These are phyloP conservation scores for Enchytraeus crypticus DNA, from an alignment of 2,888 invertebrate species.

Conservation along the genomic window DNA sequence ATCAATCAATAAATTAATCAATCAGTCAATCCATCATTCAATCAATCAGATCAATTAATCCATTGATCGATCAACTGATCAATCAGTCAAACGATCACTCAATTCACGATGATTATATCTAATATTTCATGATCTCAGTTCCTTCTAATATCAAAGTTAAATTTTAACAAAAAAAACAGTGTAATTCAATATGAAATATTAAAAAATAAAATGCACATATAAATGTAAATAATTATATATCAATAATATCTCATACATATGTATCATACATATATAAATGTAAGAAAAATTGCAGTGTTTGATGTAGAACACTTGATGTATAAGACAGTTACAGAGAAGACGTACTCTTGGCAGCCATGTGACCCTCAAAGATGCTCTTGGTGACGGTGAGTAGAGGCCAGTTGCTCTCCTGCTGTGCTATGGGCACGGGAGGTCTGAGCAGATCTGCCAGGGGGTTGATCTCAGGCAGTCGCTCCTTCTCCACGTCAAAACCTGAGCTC, in stretches of 20 bases:
- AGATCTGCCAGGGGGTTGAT: conserved; percentile 67
- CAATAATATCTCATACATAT: neutral
- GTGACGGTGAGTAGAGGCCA: conserved; percentile 94
- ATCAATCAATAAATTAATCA: no score
- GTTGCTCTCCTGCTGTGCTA: conserved; percentile 79
- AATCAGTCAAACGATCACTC: no score
- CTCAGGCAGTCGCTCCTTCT: conserved; percentile 57
- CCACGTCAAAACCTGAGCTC: conserved; percentile 57
- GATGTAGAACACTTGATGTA: neutral
- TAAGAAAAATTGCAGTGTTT: no score
- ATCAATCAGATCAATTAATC: no score
- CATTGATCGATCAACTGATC: no score
- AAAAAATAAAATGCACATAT: neutral
- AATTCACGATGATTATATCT: no score
- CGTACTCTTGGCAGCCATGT: conserved; percentile 31
- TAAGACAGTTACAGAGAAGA: neutral
- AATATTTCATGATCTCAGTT: no score
- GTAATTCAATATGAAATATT: no score
- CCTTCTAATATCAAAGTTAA: no score
- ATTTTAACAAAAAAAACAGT: no score
- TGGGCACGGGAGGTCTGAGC: conserved; percentile 78
- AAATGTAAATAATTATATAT: neutral
- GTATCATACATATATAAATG: neutral
- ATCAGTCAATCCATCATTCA: no score
- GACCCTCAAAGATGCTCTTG: conserved; percentile 55